Base-by-base conservation (phyloP, 2,113 vertebrate genomes). In the Pluvialis apricaria region DNA sequence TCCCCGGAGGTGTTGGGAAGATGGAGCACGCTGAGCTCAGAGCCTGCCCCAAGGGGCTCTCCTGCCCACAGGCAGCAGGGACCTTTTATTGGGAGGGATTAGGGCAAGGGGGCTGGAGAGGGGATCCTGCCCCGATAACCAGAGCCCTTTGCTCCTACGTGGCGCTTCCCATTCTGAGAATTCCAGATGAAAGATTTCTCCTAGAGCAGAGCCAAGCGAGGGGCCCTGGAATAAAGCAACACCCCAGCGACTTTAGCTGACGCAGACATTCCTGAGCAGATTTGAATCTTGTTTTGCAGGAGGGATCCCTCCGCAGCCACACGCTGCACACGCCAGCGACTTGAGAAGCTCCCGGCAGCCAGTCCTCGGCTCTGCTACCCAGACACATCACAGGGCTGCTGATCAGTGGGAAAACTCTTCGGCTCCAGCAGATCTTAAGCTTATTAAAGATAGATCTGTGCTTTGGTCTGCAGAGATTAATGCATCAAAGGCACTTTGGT, bases 261-360 rank as follows among this genome's bases (percentile, higher is more conserved):
- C 1, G 1, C 92, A 93, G 82, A 69, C 70, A 94, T 94, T 96
- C 96, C 90, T 77, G 78, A 93, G 82, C 61, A 72, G 93, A 95
- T 96, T 94, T 94, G 32, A 40, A 57, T 16, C 40, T 76, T 91
- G 78, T 91, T 95, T 96, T 58, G 54, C 84, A 76, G 66, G 12
- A 85, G 54, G 44, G 28, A 69, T 79, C 75, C 26, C 36, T 75
- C 61, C 0, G 0, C 0, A 0, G 62, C 51, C 5, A 0, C 49
- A 28, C 4, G 1, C 44, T 12, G 24, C 58, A 61, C 49, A 40
- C 22, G 2, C 13, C 83, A 52, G 49, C 49, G 13, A 6, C 78
- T 82, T 11, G 55, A 78, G 82, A 89, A 55, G 17, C 55, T 73
- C 34, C 62, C 7, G 1, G 55, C 62, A 89, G 75, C 82, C 54